These are phyloP conservation scores for Cherax destructor DNA, from an alignment of 1,140 invertebrate species.

Conservation along the genomic window DNA sequence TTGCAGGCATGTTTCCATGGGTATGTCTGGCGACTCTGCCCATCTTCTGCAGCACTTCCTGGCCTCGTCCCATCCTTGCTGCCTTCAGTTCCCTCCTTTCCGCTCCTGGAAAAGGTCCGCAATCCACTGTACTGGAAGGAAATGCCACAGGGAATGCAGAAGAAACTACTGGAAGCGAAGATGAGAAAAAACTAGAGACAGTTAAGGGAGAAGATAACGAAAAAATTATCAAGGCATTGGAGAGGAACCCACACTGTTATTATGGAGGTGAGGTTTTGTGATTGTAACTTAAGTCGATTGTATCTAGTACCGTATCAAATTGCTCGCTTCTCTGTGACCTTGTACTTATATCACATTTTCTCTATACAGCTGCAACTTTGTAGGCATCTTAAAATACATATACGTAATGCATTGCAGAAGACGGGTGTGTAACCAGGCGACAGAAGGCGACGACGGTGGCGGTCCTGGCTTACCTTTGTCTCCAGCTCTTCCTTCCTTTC, in stretches of 20 bases:
- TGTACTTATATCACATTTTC: too few relatives aligned
- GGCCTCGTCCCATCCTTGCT: conserved; percentile 29
- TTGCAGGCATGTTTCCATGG: conserved; percentile 54
- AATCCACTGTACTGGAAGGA: neutral
- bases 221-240: neutral
- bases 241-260: conserved; percentile 30
- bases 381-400: too few relatives aligned
- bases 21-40: conserved; percentile 48
- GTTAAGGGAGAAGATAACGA: neutral
- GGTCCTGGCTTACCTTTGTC: conserved; percentile 21
- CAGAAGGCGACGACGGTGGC: conserved; percentile 25
- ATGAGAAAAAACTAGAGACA: neutral
- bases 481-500: conserved; percentile 44
- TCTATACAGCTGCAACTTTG: too few relatives aligned
- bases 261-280: conserved; percentile 18
- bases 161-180: neutral
- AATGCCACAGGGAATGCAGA: too few relatives aligned
- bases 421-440: neutral
- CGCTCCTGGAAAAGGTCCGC: neutral
- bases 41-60: conserved; percentile 30
- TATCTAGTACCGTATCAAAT: too few relatives aligned
- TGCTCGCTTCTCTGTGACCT: too few relatives aligned
- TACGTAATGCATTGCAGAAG: neutral
- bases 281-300: too few relatives aligned
- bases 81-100: neutral